Percentiles rank a stretch among this genome's conserved stretches.
phyloP scores from a whole-genome alignment of 2,888 invertebrate genomes.

The Drosophila multiciliata region DNA sequence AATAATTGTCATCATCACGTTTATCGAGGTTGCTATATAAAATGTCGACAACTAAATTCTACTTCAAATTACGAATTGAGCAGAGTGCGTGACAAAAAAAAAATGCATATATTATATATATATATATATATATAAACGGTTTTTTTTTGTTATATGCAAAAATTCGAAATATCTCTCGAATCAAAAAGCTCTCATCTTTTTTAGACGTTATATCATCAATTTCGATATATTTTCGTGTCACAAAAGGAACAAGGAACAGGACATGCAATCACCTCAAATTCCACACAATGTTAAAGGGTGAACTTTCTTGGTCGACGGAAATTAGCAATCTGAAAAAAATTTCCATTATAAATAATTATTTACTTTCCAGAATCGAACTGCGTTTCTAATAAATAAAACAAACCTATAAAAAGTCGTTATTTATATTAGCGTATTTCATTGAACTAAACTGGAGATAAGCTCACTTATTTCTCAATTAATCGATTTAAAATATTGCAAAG shows the following conservation, averaged over 20 bases:
- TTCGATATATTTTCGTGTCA: not conserved
- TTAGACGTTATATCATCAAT: not conserved
- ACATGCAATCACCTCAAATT: not conserved
- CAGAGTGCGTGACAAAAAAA: not conserved
- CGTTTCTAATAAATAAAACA: not conserved
- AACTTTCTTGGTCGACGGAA: not conserved
- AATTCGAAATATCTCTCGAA: not conserved
- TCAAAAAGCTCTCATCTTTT: not conserved
- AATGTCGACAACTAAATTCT: not conserved
- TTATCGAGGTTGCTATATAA: not conserved
- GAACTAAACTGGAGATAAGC: not conserved
- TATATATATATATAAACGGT: too few species aligned
- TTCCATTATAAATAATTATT: not conserved
- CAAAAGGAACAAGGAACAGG: not conserved
- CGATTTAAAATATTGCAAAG: not conserved
- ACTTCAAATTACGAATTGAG: not conserved
- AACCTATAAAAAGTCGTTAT: too few species aligned
- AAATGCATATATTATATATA: too few species aligned
- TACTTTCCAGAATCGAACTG: not conserved
- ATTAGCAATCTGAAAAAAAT: not conserved
- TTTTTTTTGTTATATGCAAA: not conserved
- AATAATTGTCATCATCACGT: not conserved
- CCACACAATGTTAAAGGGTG: not conserved
- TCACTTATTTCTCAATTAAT: not conserved
- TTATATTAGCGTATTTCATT: not conserved